Evolutionary conservation across 2,888 invertebrate genomes (phyloP).

Genomic region (Rutpela maculata): DNA sequence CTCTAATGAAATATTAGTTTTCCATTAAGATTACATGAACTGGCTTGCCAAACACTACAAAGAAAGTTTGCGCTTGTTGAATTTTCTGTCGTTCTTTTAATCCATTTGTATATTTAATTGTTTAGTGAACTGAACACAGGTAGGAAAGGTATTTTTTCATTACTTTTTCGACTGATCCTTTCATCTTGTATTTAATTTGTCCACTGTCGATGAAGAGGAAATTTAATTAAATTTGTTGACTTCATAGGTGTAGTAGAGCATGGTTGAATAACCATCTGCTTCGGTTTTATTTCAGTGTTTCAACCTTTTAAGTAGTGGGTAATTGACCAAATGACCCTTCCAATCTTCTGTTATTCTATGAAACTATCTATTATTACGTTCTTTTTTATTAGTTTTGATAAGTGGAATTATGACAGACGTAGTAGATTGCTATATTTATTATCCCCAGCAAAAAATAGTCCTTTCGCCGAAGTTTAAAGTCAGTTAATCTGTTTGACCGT

Average conservation of each 20-base stretch:
- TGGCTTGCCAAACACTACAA: too few species aligned
- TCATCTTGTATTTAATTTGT: neutral
- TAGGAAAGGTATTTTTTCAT: neutral
- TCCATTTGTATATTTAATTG: neutral
- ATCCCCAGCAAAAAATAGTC: neutral
- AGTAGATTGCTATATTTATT: neutral
- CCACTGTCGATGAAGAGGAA: conserved; percentile 4
- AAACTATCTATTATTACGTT: conserved; percentile 7
- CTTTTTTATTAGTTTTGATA: neutral
- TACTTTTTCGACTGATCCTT: neutral
- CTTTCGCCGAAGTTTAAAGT: neutral
- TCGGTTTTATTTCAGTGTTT: conserved; percentile 23
- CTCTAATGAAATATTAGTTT: too few species aligned
- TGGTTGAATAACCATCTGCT: conserved; percentile 19
- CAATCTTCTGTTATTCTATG: conserved; percentile 19
- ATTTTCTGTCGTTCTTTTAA: neutral
- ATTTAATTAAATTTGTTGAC: conserved; percentile 28
- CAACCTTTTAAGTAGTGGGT: conserved; percentile 11
- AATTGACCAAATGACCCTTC: conserved; percentile 35
- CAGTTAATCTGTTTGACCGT: neutral
- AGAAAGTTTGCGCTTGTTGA: neutral
- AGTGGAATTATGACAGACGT: neutral
- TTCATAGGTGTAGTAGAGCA: conserved; percentile 13
- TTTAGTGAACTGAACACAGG: neutral
- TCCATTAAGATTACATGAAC: too few species aligned